These are phyloP conservation scores for Onychorhynchus coronatus DNA, from an alignment of 2,113 vertebrate species.

Conservation along the genomic window DNA sequence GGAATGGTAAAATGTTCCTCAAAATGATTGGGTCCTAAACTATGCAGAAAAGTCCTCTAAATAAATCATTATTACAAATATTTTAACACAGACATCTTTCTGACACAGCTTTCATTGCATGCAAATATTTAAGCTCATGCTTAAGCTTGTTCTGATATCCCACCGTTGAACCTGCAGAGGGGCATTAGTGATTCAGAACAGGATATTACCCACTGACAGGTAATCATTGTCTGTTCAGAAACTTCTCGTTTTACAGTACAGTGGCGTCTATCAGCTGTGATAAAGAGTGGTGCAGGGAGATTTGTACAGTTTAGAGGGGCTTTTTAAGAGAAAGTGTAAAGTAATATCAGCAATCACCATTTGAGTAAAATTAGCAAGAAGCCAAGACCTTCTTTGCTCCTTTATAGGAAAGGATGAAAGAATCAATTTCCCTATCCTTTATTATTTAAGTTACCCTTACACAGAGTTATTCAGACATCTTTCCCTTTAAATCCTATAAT, in stretches of 20 bases:
- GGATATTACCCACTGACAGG: conserved; percentile 13
- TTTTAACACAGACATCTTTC: background rate
- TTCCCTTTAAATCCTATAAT: background rate
- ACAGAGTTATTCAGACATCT: background rate
- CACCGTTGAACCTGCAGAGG: background rate
- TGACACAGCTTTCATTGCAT: background rate
- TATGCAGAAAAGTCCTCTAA: background rate
- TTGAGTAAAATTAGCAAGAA: background rate
- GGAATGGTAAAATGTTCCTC: background rate
- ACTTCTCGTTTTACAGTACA: background rate
- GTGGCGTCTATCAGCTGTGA: background rate
- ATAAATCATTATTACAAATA: background rate
- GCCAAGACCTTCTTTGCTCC: background rate
- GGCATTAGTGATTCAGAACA: conserved; percentile 2
- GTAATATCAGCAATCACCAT: background rate
- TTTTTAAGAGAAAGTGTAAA: background rate
- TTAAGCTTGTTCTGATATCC: background rate
- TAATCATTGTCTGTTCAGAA: conserved; percentile 23
- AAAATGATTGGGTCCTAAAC: background rate
- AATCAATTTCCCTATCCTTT: background rate
- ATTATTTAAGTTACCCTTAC: background rate
- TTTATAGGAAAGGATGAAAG: background rate
- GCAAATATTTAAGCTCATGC: background rate
- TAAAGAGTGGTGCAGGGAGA: background rate
- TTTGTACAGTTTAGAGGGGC: background rate